A percentile compares a stretch with the other conserved stretches of the same genome.
Conservation (phyloP, 1,140 invertebrate genomes). For the Dinothrombium tinctorium region DNA sequence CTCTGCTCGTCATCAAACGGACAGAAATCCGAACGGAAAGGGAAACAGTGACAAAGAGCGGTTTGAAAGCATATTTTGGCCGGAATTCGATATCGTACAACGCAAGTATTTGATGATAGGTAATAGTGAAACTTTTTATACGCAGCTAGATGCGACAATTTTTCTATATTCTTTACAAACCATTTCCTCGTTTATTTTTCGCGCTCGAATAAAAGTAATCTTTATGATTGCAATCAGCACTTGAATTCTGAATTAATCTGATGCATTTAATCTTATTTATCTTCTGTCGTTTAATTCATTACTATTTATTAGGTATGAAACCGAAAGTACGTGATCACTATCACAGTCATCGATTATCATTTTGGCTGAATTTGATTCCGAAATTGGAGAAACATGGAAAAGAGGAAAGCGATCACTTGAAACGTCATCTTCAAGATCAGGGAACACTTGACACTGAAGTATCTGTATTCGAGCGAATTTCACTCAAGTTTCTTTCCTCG, state of each 20-base stretch:
- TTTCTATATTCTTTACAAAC: no score
- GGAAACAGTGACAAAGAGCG: not conserved
- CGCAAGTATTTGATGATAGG: not conserved
- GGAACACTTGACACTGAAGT: not conserved
- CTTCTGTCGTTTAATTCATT: no score
- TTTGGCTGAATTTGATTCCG: slow-evolving; percentile 85
- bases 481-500: slow-evolving; percentile 1
- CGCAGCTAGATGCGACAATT: no score
- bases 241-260: no score
- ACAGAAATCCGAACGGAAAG: not conserved
- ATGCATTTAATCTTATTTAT: no score
- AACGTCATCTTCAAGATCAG: not conserved
- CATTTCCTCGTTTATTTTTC: no score
- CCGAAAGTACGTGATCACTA: slow-evolving; percentile 79
- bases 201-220: no score
- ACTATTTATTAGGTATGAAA: slow-evolving; percentile 40
- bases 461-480: not conserved
- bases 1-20: not conserved
- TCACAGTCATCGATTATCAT: slow-evolving; percentile 73
- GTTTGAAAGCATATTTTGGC: not conserved
- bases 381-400: slow-evolving; percentile 32
- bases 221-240: no score
- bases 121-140: no score
- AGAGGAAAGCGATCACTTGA: not conserved
- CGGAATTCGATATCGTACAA: not conserved